Evolutionary conservation across 2,888 invertebrate species (phyloP), one percentile per base, ranked within the genome.

Genomic region (Drosophila heteroneura): DNA sequence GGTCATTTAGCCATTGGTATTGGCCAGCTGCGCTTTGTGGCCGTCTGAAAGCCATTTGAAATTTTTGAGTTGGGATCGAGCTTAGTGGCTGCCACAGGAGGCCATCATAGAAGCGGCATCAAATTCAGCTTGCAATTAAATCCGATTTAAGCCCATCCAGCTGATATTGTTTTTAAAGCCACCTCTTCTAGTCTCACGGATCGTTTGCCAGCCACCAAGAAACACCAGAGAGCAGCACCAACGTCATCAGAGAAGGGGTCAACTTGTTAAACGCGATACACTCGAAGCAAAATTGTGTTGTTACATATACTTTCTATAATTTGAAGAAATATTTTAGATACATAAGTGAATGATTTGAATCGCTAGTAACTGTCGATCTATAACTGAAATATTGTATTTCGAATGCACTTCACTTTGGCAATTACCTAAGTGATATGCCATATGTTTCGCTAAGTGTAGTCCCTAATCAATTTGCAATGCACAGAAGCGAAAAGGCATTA

Each of bases 381-480:
- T 16, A 16, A 16, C 9, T 16, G 2, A 14, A 47, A 26, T 47
- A 2, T 9, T 26, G 26, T 9, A 47, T 26, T 22, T 9, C 4
- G 22, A 47, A 7, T 47, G 14, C 14, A 22, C 16, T 47, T 26
- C 22, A 26, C 22, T 7, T 16, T 14, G 47, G 22, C 16, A n/a
- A 44, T 44, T 22, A 22, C 22, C 22, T 14, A 44, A 44, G 12
- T 14, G 44, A 14, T 44, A 1, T 14, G 22, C 14, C 22, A 47
- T 26, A 9, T 26, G 7, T 16, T 47, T 47, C 26, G 22, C 33
- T 22, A n/a, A 26, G 56, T 56, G 37, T n/a, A 22, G 49, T 39
- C 66, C 32, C 54, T 67, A 71, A 78, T 81, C 78, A 80, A 82
- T 80, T 81, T 74, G 56, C 74, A 53, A 77, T 74, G 69, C 26